phyloP scores from a whole-genome alignment of 2,888 invertebrate species.

The Noctua janthina region DNA sequence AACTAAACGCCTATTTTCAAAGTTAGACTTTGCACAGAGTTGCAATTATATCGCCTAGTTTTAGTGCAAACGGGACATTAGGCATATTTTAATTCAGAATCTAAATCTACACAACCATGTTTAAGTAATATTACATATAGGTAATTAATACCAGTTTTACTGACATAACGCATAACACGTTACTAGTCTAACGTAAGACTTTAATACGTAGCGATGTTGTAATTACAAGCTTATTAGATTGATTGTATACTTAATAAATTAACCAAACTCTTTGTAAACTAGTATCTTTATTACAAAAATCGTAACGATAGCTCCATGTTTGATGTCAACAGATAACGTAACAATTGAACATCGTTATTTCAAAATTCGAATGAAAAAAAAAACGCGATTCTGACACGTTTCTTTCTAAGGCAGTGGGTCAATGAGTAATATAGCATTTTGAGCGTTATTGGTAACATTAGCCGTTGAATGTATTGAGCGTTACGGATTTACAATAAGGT shows the following conservation, averaged over 20 bases:
- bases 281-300: slow-evolving; percentile 57
- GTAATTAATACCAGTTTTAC: slow-evolving; percentile 29
- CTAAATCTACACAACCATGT: background rate
- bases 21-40: background rate
- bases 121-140: slow-evolving; percentile 10
- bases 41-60: background rate
- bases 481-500: slow-evolving; percentile 53
- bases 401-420: slow-evolving; percentile 65
- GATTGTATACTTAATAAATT: slow-evolving; percentile 51
- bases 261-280: slow-evolving; percentile 58
- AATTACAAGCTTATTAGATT: slow-evolving; percentile 56
- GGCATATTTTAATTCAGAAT: background rate
- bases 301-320: slow-evolving; percentile 33
- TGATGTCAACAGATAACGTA: slow-evolving; percentile 51
- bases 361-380: slow-evolving; percentile 61
- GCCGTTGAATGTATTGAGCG: slow-evolving; percentile 31
- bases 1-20: background rate
- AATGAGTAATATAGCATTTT: slow-evolving; percentile 56
- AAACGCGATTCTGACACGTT: slow-evolving; percentile 59
- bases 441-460: slow-evolving; percentile 55
- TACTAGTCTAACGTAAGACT: slow-evolving; percentile 47
- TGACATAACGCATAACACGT: slow-evolving; percentile 29
- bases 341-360: slow-evolving; percentile 63
- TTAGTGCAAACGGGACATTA: background rate
- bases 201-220: slow-evolving; percentile 47